Percentiles rank a stretch among this genome's conserved stretches.
These are phyloP conservation scores for Holotrichia oblita DNA, from an alignment of 1,140 invertebrate genomes.

Conservation along the genomic window DNA sequence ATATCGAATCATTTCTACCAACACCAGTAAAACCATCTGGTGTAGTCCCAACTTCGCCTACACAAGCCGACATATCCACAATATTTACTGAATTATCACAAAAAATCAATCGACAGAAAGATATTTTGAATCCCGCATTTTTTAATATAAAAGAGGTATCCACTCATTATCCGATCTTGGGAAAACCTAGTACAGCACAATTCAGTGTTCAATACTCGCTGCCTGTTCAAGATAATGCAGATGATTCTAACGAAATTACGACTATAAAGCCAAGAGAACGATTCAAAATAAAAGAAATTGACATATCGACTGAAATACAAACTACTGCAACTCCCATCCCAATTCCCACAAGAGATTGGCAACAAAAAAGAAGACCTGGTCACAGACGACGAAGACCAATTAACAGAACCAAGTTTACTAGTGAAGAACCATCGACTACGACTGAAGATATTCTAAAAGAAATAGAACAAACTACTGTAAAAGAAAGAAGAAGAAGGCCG, in stretches of 20 bases:
- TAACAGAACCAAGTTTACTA: conserved; percentile 52
- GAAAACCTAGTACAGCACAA: conserved; percentile 49
- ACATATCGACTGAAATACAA: conserved; percentile 35
- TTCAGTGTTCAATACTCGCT: conserved; percentile 15
- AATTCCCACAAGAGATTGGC: conserved; percentile 48
- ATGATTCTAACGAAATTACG: conserved; percentile 52
- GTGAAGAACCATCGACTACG: conserved; percentile 46
- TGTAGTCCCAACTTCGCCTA: conserved; percentile 54
- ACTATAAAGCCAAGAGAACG: conserved; percentile 41
- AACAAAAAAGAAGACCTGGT: conserved; percentile 50
- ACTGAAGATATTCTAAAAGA: conserved; percentile 48
- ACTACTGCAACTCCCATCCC: conserved; percentile 46
- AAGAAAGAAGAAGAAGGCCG: conserved; percentile 43
- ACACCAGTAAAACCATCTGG: conserved; percentile 58
- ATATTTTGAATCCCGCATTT: conserved; percentile 48
- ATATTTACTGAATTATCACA: conserved; percentile 54
- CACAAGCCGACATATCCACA: conserved; percentile 57
- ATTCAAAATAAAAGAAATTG: conserved; percentile 41
- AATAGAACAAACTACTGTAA: conserved; percentile 8
- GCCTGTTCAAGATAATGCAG: conserved; percentile 35
- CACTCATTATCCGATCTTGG: conserved; percentile 59
- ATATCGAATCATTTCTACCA: conserved; percentile 53
- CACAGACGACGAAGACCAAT: conserved; percentile 44
- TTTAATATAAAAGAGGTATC: conserved; percentile 60
- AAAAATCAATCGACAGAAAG: conserved; percentile 47